Percentiles rank a stretch among this genome's conserved stretches.
phyloP scores from a whole-genome alignment of 2,113 vertebrate species.

The Halcyon senegalensis region DNA sequence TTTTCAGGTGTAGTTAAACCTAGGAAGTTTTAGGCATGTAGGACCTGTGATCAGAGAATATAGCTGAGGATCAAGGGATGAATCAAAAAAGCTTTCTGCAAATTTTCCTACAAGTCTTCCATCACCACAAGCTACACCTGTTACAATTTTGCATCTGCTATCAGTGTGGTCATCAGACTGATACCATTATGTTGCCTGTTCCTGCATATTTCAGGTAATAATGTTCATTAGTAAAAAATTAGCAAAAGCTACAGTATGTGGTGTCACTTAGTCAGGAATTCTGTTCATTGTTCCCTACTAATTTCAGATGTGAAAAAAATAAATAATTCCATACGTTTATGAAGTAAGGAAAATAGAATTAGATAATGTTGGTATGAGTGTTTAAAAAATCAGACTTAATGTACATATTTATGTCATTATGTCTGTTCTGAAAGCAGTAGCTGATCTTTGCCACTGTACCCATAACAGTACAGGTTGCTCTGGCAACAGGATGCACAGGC shows the following conservation, averaged over 20 bases:
- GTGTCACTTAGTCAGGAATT: not conserved
- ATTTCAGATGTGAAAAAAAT: not conserved
- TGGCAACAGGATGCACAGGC: constrained; percentile 41
- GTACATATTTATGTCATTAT: not conserved
- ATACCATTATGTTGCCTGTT: not conserved
- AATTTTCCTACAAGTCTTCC: constrained; percentile 22
- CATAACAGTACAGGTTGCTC: constrained; percentile 21
- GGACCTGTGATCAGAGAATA: constrained; percentile 13
- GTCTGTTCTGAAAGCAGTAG: not conserved
- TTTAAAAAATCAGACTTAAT: not conserved
- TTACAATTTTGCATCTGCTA: not conserved
- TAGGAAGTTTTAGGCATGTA: not conserved
- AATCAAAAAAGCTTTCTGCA: not conserved
- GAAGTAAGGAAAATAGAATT: not conserved
- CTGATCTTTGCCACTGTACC: constrained; percentile 10
- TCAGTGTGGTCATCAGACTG: not conserved
- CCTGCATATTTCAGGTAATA: not conserved
- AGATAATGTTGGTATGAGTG: not conserved
- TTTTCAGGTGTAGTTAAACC: not conserved
- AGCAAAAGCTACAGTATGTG: not conserved
- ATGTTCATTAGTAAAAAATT: not conserved
- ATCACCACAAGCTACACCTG: not conserved
- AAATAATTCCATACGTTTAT: not conserved
- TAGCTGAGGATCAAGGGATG: constrained; percentile 46
- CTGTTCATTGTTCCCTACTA: not conserved